Evolutionary conservation across 2,888 invertebrate species (phyloP).

Genomic region (Artemia sp.): DNA sequence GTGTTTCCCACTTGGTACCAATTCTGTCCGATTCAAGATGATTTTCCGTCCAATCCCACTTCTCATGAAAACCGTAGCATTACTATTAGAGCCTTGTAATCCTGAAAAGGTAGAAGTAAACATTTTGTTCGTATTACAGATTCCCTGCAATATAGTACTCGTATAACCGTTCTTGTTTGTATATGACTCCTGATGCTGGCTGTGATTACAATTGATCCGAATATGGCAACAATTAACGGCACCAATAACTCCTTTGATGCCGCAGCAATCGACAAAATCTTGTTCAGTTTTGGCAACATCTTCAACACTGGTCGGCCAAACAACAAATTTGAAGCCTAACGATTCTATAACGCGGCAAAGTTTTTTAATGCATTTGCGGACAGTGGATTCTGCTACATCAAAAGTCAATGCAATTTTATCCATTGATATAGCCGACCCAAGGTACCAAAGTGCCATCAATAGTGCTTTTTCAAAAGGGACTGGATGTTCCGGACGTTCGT

Average conservation of each 20-base stretch:
- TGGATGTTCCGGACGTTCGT: not conserved
- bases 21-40: not conserved
- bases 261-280: not conserved
- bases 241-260: constrained; percentile 14
- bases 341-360: not conserved
- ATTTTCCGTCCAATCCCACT: constrained; percentile 21
- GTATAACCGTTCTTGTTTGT: constrained; percentile 21
- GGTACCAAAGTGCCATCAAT: not conserved
- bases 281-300: constrained; percentile 1
- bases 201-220: constrained; percentile 17
- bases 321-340: not conserved
- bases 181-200: constrained; percentile 17
- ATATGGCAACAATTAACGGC: constrained; percentile 20
- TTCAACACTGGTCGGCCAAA: constrained; percentile 1
- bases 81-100: constrained; percentile 25
- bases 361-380: not conserved
- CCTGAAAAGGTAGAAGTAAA: constrained; percentile 24
- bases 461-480: constrained; percentile 5
- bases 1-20: constrained; percentile 4
- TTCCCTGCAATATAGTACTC: constrained; percentile 22
- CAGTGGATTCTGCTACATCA: not conserved
- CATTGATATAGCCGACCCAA: not conserved
- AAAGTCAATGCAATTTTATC: not conserved
- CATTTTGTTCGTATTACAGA: constrained; percentile 23
- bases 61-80: constrained; percentile 25